Base-by-base conservation (phyloP, 1,140 invertebrate genomes). In the Venturia canescens region DNA sequence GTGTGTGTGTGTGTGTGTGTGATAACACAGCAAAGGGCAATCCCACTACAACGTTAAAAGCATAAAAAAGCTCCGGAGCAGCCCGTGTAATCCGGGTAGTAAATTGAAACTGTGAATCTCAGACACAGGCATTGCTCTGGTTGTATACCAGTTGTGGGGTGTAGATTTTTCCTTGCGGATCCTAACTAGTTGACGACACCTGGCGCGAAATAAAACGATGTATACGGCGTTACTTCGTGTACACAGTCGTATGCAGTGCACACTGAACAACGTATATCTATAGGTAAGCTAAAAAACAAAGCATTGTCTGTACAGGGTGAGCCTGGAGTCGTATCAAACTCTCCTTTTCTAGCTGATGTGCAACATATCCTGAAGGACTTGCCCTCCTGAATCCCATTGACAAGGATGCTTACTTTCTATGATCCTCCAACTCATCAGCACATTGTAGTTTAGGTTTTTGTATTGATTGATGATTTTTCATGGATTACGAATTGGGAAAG, bases 181-280 rank as follows among this genome's bases (percentile, higher is more conserved):
- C 9, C 16, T 76, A 27, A 60, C 53, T 53, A 76, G 72, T 76
- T 38, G 18, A 76, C 50, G 72, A 60, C 72, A 76, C 53, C 72
- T 76, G 72, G 50, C 50, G 13, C 50, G 29, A 60, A 60, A 76
- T 76, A 76, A 76, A 76, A 76, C 50, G 27, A 60, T 29, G 50
- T 74, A 29, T 57, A 74, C 71, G 15, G 57, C 18, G n/a, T 48
- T 16, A 74, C 11, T 26, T 27, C 13, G 66, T 69, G 29, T 31
- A 29, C 66, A 31, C 66, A 31, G 23, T 23, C n/a, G 60, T 69
- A 69, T 31, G 29, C n/a, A 11, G 29, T 16, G 66, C 66, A 63
- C 23, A 63, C 23, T n/a, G 1, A 63, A 0, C 60, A 27, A 27
- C 6, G 27, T n/a, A 72, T 48, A 21, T n/a, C 1, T n/a, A 3